A percentile compares a stretch with the other conserved stretches of the same genome.
Conservation (phyloP, 2,797 vertebrate genomes). For the Sebastolobus altivelis region DNA sequence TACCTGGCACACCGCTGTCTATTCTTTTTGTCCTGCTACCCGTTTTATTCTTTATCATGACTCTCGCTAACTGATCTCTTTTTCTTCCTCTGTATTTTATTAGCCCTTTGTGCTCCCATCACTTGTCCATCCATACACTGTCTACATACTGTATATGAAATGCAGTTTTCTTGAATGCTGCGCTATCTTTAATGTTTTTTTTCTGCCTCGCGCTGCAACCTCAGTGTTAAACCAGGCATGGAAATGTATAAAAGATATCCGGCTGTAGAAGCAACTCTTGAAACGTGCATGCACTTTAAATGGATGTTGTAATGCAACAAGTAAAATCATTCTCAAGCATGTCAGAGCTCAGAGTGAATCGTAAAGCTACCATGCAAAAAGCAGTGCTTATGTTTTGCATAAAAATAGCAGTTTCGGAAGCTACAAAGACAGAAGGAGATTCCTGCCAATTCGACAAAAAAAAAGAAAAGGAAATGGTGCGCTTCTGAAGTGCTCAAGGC, state of each 20-base stretch:
- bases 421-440: constrained; percentile 1
- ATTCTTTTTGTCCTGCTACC: constrained; percentile 52
- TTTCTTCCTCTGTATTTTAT: constrained; percentile 43
- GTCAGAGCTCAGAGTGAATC: constrained; percentile 15
- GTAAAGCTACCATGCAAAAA: constrained; percentile 24
- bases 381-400: constrained; percentile 16
- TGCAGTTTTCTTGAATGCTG: constrained; percentile 15
- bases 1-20: constrained; percentile 38
- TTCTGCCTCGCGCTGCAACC: background rate
- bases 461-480: background rate
- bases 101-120: constrained; percentile 29
- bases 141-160: constrained; percentile 18
- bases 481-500: constrained; percentile 26
- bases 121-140: constrained; percentile 15
- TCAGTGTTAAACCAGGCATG: constrained; percentile 37
- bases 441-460: constrained; percentile 21
- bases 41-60: constrained; percentile 44
- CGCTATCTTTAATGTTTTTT: background rate
- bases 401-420: constrained; percentile 17
- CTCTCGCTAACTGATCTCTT: constrained; percentile 25
- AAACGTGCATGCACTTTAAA: constrained; percentile 32
- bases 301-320: constrained; percentile 31
- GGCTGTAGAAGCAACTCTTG: constrained; percentile 9
- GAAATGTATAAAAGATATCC: constrained; percentile 27
- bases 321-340: constrained; percentile 13